Evolutionary conservation across 1,140 invertebrate species (phyloP).

Genomic region (Bombus waltoni): DNA sequence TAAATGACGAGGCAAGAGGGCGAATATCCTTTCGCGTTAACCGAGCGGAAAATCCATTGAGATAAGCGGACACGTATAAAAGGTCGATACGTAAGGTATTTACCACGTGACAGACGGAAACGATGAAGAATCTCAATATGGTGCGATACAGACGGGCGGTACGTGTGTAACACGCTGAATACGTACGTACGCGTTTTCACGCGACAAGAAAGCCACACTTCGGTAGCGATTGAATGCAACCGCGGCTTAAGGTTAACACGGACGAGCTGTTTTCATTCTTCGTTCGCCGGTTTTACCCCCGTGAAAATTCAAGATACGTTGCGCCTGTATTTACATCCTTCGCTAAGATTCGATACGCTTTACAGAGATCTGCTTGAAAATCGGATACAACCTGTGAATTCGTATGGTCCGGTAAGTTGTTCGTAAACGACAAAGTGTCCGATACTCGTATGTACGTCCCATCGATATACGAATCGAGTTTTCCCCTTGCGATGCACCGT

Average conservation of each 20-base stretch:
- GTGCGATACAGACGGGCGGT: constrained; percentile 28
- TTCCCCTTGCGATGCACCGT: constrained; percentile 26
- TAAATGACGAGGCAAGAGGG: not conserved
- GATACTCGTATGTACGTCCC: not conserved
- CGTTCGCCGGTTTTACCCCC: too few species aligned
- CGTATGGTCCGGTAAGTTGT: not conserved
- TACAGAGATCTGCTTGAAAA: constrained; percentile 64
- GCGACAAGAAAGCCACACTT: constrained; percentile 62
- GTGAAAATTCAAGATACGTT: not conserved
- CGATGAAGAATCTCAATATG: constrained; percentile 56
- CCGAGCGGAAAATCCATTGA: constrained; percentile 36
- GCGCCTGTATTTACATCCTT: constrained; percentile 70
- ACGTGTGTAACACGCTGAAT: constrained; percentile 6
- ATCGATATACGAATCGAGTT: constrained; percentile 50
- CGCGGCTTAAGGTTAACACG: not conserved
- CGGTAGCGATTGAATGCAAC: constrained; percentile 62
- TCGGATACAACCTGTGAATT: constrained; percentile 12
- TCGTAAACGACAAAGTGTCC: constrained; percentile 60
- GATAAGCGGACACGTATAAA: not conserved
- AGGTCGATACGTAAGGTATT: constrained; percentile 18
- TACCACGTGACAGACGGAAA: constrained; percentile 29
- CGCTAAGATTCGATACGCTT: constrained; percentile 70
- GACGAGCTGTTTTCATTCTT: constrained; percentile 21
- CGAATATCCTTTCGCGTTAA: constrained; percentile 23
- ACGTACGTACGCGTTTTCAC: constrained; percentile 34